phyloP scores from a whole-genome alignment of 2,797 vertebrate genomes.

The Carcharodon carcharias region DNA sequence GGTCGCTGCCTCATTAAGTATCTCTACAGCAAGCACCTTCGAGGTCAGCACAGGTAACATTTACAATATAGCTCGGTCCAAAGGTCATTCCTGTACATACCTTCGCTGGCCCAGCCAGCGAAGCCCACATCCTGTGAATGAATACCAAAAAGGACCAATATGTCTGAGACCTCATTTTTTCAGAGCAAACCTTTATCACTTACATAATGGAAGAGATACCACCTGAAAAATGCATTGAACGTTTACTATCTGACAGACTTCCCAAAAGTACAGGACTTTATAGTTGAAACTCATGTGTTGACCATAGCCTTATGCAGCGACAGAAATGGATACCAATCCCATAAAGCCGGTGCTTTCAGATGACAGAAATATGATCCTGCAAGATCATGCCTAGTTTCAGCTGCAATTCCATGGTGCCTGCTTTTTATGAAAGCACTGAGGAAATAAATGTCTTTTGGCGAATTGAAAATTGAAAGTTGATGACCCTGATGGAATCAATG shows the following conservation, averaged over 20 bases:
- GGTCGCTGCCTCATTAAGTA: not conserved
- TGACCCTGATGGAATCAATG: not conserved
- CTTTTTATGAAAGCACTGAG: not conserved
- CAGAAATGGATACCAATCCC: not conserved
- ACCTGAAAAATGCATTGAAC: not conserved
- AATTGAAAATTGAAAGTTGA: not conserved
- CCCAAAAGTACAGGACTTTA: not conserved
- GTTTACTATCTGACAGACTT: not conserved
- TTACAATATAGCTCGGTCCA: not conserved
- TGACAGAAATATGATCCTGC: not conserved
- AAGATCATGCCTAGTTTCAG: not conserved
- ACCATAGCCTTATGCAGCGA: not conserved
- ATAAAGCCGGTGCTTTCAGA: not conserved
- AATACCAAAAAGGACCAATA: not conserved
- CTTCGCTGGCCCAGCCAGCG: no score
- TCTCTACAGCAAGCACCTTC: not conserved
- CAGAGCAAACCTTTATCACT: not conserved
- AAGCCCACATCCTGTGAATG: no score
- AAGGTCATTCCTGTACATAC: not conserved
- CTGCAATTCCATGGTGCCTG: not conserved
- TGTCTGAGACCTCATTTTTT: not conserved
- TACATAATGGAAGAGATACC: not conserved
- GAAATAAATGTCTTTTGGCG: not conserved
- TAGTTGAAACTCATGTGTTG: not conserved
- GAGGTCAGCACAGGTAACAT: not conserved